Conservation (phyloP, 2,888 invertebrate genomes). For the Alitta virens region DNA sequence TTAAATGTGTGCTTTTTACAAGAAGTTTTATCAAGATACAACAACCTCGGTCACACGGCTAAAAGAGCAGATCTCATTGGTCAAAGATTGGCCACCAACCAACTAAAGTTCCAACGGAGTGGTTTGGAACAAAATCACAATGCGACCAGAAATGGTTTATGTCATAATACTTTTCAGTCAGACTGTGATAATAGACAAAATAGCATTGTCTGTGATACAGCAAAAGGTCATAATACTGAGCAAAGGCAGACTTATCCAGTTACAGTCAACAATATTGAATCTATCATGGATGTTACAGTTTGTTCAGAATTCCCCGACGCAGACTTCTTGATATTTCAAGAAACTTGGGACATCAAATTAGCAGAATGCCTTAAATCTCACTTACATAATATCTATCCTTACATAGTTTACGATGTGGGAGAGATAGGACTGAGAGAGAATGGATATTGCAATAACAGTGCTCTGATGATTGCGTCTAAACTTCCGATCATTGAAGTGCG, state of each 20-base stretch:
- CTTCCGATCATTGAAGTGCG: not conserved
- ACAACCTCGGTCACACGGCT: not conserved
- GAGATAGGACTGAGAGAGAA: conserved; percentile 22
- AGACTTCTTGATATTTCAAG: conserved; percentile 52
- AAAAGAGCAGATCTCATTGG: not conserved
- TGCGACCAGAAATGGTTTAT: too few relatives aligned
- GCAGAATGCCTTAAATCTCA: conserved; percentile 38
- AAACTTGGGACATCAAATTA: conserved; percentile 46
- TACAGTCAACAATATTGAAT: not conserved
- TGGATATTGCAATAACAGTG: not conserved
- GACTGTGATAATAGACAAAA: too few relatives aligned
- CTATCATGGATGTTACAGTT: not conserved
- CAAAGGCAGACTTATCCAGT: not conserved
- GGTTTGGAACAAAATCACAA: too few relatives aligned
- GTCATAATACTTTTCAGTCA: too few relatives aligned
- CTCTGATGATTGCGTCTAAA: not conserved
- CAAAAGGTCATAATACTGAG: not conserved
- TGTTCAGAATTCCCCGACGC: conserved; percentile 4
- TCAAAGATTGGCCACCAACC: not conserved
- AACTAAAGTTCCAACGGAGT: not conserved
- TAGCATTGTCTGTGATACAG: too few relatives aligned
- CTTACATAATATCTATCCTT: conserved; percentile 41
- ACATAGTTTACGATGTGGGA: conserved; percentile 51
- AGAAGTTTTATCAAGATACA: not conserved
- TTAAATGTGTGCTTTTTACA: not conserved